Conservation (phyloP, 2,888 invertebrate species). For the Nipponacmea schrenckii region DNA sequence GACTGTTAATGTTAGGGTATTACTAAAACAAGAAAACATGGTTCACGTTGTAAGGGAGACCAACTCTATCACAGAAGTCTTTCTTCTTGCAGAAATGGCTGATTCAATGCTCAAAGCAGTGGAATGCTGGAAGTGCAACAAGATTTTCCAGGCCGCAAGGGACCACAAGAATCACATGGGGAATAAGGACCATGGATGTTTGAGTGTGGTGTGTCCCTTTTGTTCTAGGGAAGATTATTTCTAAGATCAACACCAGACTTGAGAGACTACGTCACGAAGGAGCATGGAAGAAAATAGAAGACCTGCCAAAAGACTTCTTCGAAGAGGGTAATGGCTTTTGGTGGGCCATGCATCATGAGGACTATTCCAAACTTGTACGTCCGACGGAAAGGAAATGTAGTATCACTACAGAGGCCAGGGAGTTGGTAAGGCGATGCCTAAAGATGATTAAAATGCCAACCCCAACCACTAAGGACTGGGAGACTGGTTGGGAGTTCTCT, state of each 20-base stretch:
- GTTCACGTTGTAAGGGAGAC: too few species aligned
- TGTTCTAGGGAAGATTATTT: not conserved
- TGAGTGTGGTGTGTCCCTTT: constrained; percentile 7
- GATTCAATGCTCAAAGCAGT: too few species aligned
- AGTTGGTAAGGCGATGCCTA: not conserved
- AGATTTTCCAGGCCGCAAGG: not conserved
- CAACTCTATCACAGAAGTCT: too few species aligned
- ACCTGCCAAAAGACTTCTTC: not conserved
- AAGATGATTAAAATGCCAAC: too few species aligned
- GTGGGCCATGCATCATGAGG: not conserved
- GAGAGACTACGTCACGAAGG: not conserved
- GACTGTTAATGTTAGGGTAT: too few species aligned
- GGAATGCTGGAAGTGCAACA: not conserved
- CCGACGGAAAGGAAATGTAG: not conserved
- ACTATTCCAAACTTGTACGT: not conserved
- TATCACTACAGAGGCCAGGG: not conserved
- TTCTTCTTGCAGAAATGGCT: too few species aligned
- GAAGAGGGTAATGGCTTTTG: not conserved
- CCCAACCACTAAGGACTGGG: too few species aligned
- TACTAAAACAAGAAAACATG: too few species aligned
- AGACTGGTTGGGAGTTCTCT: too few species aligned
- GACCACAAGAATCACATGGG: constrained; percentile 12
- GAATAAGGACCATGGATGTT: not conserved
- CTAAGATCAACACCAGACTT: not conserved
- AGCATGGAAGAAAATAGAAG: not conserved